These are phyloP conservation scores for Nixonia krombeini DNA, from an alignment of 1,140 invertebrate species.

Conservation along the genomic window DNA sequence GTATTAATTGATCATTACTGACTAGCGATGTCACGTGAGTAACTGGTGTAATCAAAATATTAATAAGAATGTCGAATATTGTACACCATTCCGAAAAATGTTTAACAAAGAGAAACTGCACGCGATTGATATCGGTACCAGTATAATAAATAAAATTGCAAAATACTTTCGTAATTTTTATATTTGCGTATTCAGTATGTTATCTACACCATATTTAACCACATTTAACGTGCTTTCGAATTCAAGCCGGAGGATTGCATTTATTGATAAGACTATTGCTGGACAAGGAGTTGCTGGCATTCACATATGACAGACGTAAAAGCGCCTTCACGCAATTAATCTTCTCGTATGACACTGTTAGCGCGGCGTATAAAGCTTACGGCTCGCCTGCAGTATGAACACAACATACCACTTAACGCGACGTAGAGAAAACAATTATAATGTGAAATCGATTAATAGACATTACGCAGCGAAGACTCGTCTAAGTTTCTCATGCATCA, in stretches of 20 bases:
- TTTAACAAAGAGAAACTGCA: no score
- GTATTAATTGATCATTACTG: no score
- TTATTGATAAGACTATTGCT: neutral
- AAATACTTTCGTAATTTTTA: no score
- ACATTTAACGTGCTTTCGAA: neutral
- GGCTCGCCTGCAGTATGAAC: conserved; percentile 56
- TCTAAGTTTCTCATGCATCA: conserved; percentile 48
- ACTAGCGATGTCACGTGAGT: no score
- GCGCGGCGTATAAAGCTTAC: conserved; percentile 51
- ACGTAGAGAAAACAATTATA: conserved; percentile 62
- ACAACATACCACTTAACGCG: conserved; percentile 64
- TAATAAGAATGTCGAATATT: no score
- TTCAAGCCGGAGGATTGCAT: conserved; percentile 7
- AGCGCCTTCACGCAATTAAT: conserved; percentile 56
- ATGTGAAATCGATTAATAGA: conserved; percentile 65
- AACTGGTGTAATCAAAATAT: no score
- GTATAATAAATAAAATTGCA: no score
- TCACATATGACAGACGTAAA: conserved; percentile 48
- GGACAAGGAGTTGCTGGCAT: conserved; percentile 7
- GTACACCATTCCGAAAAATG: no score
- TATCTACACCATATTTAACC: no score
- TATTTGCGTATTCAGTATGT: no score
- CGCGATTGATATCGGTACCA: no score
- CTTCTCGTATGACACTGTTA: conserved; percentile 62
- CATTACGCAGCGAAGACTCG: conserved; percentile 48